These are phyloP conservation scores for Eulemur mongoz DNA, from an alignment of 2,797 vertebrate species.

Conservation along the genomic window DNA sequence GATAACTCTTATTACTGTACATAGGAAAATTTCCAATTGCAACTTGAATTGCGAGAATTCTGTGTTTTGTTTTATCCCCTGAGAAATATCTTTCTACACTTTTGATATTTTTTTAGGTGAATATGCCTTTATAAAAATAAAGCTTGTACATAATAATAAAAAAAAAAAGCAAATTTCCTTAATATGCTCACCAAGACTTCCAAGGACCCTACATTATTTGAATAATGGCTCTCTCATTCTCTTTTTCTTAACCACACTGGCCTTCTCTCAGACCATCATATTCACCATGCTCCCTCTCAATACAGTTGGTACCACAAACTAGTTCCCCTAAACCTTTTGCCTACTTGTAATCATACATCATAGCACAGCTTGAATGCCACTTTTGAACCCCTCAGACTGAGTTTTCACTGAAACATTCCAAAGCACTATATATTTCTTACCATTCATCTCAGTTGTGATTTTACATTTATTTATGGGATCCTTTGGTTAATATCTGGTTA, in stretches of 20 bases:
- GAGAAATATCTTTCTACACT: too few relatives aligned
- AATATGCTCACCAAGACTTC: not conserved
- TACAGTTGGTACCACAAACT: not conserved
- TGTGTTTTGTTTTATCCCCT: too few relatives aligned
- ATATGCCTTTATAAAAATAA: too few relatives aligned
- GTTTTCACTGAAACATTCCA: not conserved
- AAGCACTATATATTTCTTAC: not conserved
- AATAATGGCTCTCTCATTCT: not conserved
- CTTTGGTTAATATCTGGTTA: not conserved
- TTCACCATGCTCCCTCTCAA: not conserved
- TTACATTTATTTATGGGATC: not conserved
- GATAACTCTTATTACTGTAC: too few relatives aligned
- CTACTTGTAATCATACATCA: not conserved
- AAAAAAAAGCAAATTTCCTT: not conserved
- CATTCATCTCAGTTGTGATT: not conserved
- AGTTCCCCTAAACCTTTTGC: not conserved
- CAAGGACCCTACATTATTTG: not conserved
- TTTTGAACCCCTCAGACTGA: not conserved
- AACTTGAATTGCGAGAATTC: too few relatives aligned
- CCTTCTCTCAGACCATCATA: not conserved
- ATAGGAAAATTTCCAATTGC: too few relatives aligned
- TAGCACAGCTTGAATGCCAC: not conserved
- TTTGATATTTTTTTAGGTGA: too few relatives aligned
- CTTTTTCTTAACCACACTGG: not conserved
- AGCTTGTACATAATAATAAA: too few relatives aligned